Evolutionary conservation across 2,888 invertebrate genomes (phyloP).

Genomic region (Heliconius charithonia): DNA sequence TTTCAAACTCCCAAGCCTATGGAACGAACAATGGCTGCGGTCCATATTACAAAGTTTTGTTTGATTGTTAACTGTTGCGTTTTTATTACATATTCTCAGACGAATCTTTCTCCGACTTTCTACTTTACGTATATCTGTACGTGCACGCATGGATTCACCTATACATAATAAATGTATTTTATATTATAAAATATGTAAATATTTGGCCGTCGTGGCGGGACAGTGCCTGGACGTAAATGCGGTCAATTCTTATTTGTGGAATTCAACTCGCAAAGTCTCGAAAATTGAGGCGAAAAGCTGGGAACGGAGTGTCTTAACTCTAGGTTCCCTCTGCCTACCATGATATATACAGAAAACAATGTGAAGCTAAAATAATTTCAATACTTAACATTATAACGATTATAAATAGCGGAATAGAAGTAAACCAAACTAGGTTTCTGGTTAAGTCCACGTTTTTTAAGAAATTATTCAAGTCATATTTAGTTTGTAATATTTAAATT

Average conservation of each 20-base stretch:
- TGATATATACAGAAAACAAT: no score
- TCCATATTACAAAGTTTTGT: constrained; percentile 27
- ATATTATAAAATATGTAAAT: not conserved
- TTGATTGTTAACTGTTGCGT: constrained; percentile 36
- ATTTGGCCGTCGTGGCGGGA: not conserved
- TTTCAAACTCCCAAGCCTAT: constrained; percentile 35
- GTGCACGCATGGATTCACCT: constrained; percentile 11
- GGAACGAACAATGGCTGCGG: constrained; percentile 32
- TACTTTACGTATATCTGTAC: constrained; percentile 26
- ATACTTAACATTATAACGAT: no score
- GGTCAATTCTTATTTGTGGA: not conserved
- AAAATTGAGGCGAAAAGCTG: no score
- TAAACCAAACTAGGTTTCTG: no score
- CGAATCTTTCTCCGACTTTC: constrained; percentile 36
- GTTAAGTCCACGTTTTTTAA: not conserved
- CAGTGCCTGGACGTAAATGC: not conserved
- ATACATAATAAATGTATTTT: not conserved
- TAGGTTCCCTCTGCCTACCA: no score
- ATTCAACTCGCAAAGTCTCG: no score
- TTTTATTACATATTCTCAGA: constrained; percentile 36
- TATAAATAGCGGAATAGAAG: no score
- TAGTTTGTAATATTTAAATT: no score
- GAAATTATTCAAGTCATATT: no score
- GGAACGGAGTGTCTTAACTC: no score
- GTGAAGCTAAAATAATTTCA: no score